Evolutionary conservation across 2,797 vertebrate genomes (phyloP), one percentile per base, ranked within the genome.

Genomic region (Pantherophis alleghaniensis): DNA sequence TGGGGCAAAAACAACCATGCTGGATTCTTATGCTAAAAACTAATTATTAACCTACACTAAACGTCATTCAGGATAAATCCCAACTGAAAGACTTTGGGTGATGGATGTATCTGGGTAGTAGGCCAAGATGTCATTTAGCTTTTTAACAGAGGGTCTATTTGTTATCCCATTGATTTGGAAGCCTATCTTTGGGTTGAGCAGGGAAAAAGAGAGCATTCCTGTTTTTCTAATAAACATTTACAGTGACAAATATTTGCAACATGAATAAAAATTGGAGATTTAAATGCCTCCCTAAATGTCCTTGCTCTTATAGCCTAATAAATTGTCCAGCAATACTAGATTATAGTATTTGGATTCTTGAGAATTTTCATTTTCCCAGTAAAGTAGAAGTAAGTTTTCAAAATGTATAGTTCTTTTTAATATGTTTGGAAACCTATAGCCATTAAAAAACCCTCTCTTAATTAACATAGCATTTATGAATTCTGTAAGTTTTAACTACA

Each of bases 31-130:
- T 94, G 95, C 96, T 97, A 96, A 96, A 97, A 97, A 95, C 94
- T 97, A 96, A 98, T 98, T 98, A 97, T 97, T 97, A 98, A 94
- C 94, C 96, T 96, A 94, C 92, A 96, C 94, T 96, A 96, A 96
- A 96, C 92, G 93, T 97, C 96, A 97, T 97, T 97, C 96, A 97
- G 4, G 87, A 92, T 87, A 97, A 96, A 96, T 97, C 97, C 96
- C 97, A 96, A 13, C 94, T 96, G 97, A 95, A 96, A 94, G 96
- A 92, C 89, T 74, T 94, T 94, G 95, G 94, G 95, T 97, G 95
- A 97, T 95, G 92, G 96, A 96, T 97, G 93, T 96, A 97, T 95
- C 96, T 95, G 93, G 74, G 92, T 96, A 96, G 92, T 89, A 92
- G 93, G 94, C 95, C 96, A 97, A 97, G 93, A 95, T 96, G 91